Evolutionary conservation across 2,797 vertebrate genomes (phyloP).

Genomic region (Leptodactylus fallax): DNA sequence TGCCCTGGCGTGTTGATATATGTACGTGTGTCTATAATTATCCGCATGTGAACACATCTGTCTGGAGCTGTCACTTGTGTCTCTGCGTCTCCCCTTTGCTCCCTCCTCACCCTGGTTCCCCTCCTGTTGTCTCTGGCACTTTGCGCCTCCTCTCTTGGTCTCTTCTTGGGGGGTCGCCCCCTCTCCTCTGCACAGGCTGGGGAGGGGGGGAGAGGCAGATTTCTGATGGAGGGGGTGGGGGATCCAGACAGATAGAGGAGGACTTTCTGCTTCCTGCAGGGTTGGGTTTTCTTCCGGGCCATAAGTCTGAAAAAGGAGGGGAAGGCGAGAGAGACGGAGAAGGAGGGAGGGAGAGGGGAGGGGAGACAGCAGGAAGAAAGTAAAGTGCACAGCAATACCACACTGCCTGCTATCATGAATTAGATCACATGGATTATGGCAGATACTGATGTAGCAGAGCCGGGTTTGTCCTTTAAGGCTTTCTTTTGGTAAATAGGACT

Average conservation of each 20-base stretch:
- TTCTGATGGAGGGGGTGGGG: constrained; percentile 31
- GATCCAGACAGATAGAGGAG: neutral
- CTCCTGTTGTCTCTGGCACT: constrained; percentile 35
- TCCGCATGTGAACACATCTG: constrained; percentile 19
- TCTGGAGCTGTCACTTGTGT: constrained; percentile 24
- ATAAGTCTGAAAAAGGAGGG: constrained; percentile 14
- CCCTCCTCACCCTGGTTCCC: constrained; percentile 38
- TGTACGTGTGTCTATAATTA: constrained; percentile 38
- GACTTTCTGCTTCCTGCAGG: constrained; percentile 47
- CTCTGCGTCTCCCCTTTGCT: neutral
- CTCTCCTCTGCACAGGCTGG: constrained; percentile 86
- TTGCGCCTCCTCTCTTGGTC: constrained; percentile 34
- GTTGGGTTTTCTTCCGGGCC: constrained; percentile 44
- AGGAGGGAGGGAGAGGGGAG: constrained; percentile 31
- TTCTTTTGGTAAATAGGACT: too few relatives aligned
- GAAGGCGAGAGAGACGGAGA: neutral
- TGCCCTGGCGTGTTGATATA: constrained; percentile 4
- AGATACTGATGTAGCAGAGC: neutral
- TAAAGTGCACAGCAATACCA: neutral
- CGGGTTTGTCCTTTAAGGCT: neutral
- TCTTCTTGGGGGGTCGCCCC: constrained; percentile 50
- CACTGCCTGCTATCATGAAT: too few relatives aligned
- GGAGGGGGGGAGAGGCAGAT: constrained; percentile 1
- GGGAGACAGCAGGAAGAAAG: neutral
- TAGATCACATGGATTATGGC: neutral